Conservation (phyloP, 2,113 vertebrate species). For the Suncus etruscus region DNA sequence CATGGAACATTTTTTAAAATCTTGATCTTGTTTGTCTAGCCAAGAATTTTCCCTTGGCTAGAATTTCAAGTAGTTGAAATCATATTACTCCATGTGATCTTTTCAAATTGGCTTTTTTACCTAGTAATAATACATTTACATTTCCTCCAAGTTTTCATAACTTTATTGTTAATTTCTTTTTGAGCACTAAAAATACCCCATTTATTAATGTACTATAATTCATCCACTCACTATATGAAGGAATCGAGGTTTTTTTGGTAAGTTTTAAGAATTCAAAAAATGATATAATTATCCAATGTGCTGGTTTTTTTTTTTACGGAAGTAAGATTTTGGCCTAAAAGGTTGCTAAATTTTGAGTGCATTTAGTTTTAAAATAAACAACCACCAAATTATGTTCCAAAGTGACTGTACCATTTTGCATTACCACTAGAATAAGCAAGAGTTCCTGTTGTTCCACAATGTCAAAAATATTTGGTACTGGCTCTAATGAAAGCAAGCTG, state of each 20-base stretch:
- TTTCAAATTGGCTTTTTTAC: background rate
- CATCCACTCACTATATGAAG: background rate
- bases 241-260: background rate
- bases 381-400: background rate
- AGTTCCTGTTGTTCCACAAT: background rate
- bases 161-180: background rate
- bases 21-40: background rate
- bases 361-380: background rate
- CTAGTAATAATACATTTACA: background rate
- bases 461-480: background rate
- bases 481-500: no score
- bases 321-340: background rate
- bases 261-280: background rate
- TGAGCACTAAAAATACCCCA: background rate
- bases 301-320: background rate
- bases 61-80: background rate
- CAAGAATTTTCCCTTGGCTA: background rate
- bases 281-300: background rate
- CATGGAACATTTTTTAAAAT: background rate
- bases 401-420: background rate
- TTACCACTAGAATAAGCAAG: background rate
- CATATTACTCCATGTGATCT: background rate
- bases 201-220: background rate
- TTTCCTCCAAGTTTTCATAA: background rate
- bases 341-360: background rate